Base-by-base conservation (phyloP, 2,113 vertebrate species). In the Esox niger region DNA sequence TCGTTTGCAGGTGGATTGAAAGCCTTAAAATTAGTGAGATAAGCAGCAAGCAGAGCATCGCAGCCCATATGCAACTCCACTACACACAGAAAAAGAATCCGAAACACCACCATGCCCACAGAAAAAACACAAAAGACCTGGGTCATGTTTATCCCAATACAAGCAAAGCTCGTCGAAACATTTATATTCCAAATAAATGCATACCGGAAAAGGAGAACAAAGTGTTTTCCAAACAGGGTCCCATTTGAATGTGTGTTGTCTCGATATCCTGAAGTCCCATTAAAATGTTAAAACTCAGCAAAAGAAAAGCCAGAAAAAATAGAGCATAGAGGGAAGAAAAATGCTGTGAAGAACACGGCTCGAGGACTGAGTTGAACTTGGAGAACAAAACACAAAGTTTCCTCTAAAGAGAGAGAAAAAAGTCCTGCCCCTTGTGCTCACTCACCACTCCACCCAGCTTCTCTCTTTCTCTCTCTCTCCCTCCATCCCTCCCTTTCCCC, bases 371-470 rank as follows among this genome's bases (percentile, higher is more conserved):
- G 85, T 89, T 84, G 86, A 91, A 91, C 91, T 89, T 91, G 82
- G 87, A 88, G 87, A 91, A 91, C 87, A 89, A 88, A 90, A 87
- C 84, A 78, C 80, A 90, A 52, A 92, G 89, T 92, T 92, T 89
- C 89, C 87, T 88, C 90, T 92, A 85, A 80, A 81, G 63, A 79
- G 74, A 76, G 82, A 84, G 82, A 73, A 56, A 84, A 87, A 88
- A 89, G 88, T 89, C 90, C 80, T 87, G 89, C 91, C 91, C 82
- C 89, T 89, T 84, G 80, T 84, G 83, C 87, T 87, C 82, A 66
- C 87, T 84, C 87, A 71, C 76, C 84, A 79, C 78, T 80, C 76
- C 88, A 75, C 54, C 43, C 58, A 25, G 33, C 55, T 7, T 10
- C 60, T 68, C 57, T 67, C 56, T 38, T 59, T 55, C 57, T 38